phyloP scores from a whole-genome alignment of 2,113 vertebrate genomes.

The Sigmodon hispidus region DNA sequence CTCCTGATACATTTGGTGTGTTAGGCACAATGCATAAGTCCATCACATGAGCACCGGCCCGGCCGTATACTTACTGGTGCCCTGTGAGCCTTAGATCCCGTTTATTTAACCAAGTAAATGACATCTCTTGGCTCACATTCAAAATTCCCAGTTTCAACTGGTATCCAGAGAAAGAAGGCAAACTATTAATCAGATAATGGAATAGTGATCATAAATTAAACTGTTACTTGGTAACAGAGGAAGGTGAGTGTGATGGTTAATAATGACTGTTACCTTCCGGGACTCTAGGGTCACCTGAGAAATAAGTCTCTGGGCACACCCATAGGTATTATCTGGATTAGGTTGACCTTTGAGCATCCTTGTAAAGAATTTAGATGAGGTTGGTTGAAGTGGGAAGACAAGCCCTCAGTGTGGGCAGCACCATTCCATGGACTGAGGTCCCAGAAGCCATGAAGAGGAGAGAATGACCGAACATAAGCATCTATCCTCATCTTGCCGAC shows the following conservation, averaged over 20 bases:
- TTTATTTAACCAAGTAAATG: constrained; percentile 36
- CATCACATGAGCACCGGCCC: background rate
- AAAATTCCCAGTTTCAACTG: background rate
- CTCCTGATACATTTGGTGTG: background rate
- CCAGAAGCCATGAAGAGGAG: background rate
- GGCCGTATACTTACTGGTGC: background rate
- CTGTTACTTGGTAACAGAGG: background rate
- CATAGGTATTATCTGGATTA: background rate
- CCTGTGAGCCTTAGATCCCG: background rate
- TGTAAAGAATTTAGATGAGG: background rate
- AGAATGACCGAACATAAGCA: background rate
- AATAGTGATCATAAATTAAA: constrained; percentile 16
- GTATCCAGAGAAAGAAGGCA: constrained; percentile 16
- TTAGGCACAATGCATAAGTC: background rate
- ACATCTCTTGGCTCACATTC: constrained; percentile 51
- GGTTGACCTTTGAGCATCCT: background rate
- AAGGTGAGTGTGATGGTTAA: background rate
- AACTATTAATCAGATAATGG: background rate
- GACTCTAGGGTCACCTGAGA: background rate
- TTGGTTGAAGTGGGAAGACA: background rate
- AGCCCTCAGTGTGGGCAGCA: background rate
- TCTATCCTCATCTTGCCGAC: background rate
- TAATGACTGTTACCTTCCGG: background rate
- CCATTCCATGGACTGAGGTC: background rate
- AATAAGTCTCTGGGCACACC: background rate